Evolutionary conservation across 2,113 vertebrate genomes (phyloP).

Genomic region (Serinus canaria): DNA sequence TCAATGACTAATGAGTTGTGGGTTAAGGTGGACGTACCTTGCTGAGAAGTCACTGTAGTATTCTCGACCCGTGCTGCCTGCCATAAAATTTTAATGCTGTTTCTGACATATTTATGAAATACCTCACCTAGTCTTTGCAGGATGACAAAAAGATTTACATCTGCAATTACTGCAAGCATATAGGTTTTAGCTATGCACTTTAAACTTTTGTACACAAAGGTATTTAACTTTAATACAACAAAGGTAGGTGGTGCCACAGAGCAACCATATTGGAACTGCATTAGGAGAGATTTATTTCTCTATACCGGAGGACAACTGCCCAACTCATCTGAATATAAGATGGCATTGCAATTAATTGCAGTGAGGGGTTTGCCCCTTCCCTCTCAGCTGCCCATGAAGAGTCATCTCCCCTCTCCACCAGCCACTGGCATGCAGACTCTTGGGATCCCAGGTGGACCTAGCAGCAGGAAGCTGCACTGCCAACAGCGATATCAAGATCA

Average conservation of each 20-base stretch:
- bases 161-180: conserved; percentile 61
- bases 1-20: conserved; percentile 75
- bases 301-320: not conserved
- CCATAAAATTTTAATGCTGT: conserved; percentile 84
- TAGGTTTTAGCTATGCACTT: conserved; percentile 36
- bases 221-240: conserved; percentile 62
- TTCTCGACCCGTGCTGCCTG: conserved; percentile 74
- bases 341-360: not conserved
- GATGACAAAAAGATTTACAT: conserved; percentile 75
- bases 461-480: not conserved
- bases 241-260: conserved; percentile 39
- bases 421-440: not conserved
- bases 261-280: not conserved
- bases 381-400: not conserved
- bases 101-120: conserved; percentile 79
- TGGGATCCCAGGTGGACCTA: not conserved
- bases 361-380: not conserved
- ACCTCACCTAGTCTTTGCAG: conserved; percentile 62
- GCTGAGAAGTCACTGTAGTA: conserved; percentile 77
- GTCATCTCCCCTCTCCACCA: not conserved
- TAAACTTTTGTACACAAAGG: conserved; percentile 62
- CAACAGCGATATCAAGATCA: rapidly evolving
- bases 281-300: not conserved
- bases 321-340: not conserved
- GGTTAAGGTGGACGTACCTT: conserved; percentile 75